Evolutionary conservation across 1,140 invertebrate species (phyloP).

Genomic region (Drosophila nebulosa): DNA sequence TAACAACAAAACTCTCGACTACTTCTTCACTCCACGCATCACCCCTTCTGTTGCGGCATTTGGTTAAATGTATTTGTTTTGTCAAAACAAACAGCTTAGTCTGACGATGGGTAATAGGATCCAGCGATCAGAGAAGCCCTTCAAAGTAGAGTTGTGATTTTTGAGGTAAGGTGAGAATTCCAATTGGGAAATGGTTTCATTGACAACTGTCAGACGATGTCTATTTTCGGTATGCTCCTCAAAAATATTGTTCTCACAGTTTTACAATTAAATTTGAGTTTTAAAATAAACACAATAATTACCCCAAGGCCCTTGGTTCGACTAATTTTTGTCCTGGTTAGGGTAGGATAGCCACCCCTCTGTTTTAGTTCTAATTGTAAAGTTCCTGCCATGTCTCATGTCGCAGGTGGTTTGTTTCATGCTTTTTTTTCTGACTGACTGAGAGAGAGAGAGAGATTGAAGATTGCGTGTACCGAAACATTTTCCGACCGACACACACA

Average conservation of each 20-base stretch:
- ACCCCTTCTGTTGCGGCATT: background rate
- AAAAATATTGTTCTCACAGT: slow-evolving; percentile 9
- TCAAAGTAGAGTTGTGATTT: slow-evolving; percentile 28
- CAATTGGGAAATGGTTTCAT: slow-evolving; percentile 26
- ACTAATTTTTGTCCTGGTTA: slow-evolving; percentile 30
- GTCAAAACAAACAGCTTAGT: slow-evolving; percentile 39
- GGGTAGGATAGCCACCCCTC: slow-evolving; percentile 1
- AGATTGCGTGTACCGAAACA: slow-evolving; percentile 34
- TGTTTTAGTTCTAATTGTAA: background rate
- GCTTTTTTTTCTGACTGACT: background rate
- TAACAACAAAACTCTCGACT: slow-evolving; percentile 18
- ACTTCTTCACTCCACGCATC: slow-evolving; percentile 31
- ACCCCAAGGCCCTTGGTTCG: slow-evolving; percentile 15
- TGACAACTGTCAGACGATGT: slow-evolving; percentile 43
- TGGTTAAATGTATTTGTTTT: background rate
- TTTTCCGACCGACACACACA: slow-evolving; percentile 5
- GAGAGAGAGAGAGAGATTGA: background rate
- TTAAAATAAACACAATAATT: slow-evolving; percentile 51
- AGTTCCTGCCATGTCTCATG: slow-evolving; percentile 13
- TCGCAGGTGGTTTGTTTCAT: slow-evolving; percentile 48
- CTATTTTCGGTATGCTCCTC: slow-evolving; percentile 18
- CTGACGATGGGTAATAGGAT: slow-evolving; percentile 38
- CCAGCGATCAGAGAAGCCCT: slow-evolving; percentile 29
- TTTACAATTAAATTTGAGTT: slow-evolving; percentile 49
- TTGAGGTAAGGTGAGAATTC: slow-evolving; percentile 32